Percentiles rank a stretch among this genome's conserved stretches.
phyloP scores from a whole-genome alignment of 53 echinoderm and acorn worm species.

The Mesocentrotus franciscanus region DNA sequence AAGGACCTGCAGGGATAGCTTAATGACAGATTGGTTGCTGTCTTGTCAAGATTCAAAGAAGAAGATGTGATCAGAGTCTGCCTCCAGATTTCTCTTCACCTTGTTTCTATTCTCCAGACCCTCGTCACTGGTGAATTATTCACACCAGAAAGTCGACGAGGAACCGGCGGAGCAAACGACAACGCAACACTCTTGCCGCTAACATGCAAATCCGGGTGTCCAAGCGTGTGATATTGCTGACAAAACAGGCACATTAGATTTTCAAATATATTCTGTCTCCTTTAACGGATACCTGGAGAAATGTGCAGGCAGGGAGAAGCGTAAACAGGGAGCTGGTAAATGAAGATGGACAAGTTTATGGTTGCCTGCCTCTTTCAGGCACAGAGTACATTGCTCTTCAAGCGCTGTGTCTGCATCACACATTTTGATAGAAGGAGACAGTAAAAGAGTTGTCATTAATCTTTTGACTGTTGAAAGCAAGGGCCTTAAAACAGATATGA shows the following conservation, averaged over 20 bases:
- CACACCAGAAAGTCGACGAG: constrained; percentile 32
- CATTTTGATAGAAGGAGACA: neutral
- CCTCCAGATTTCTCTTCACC: constrained; percentile 3
- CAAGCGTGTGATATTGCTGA: constrained; percentile 56
- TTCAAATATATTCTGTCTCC: constrained; percentile 66
- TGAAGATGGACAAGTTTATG: constrained; percentile 64
- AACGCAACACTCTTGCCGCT: neutral
- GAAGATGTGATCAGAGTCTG: neutral
- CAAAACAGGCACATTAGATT: constrained; percentile 60
- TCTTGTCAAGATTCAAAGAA: neutral
- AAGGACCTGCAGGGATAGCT: neutral
- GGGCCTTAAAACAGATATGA: neutral
- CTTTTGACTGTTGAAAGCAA: neutral
- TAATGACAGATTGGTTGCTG: neutral
- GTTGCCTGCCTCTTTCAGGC: constrained; percentile 15
- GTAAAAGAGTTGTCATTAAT: constrained; percentile 24
- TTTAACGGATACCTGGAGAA: constrained; percentile 49
- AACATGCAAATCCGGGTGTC: constrained; percentile 57
- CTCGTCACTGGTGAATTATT: constrained; percentile 42
- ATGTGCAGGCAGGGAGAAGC: constrained; percentile 54
- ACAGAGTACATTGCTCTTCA: constrained; percentile 61
- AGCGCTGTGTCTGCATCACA: neutral
- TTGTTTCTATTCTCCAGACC: constrained; percentile 31
- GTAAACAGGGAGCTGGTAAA: constrained; percentile 42
- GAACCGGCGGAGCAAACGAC: neutral